Conservation (phyloP, 2,888 invertebrate genomes). For the Elmis aenea region DNA sequence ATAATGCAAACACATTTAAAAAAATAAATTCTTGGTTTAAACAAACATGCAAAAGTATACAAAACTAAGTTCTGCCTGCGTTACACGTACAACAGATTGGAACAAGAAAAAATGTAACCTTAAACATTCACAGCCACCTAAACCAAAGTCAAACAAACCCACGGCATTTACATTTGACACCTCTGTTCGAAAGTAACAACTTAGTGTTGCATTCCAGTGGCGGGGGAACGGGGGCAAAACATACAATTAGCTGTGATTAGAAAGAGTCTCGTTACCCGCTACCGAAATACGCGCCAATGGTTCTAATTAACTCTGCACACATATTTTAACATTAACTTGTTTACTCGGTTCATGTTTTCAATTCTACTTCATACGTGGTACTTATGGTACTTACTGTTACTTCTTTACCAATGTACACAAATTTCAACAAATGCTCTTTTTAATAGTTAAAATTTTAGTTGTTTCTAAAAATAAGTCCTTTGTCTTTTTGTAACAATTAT, state of each 20-base stretch:
- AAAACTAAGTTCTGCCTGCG: no score
- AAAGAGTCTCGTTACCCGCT: conserved; percentile 43
- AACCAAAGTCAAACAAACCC: conserved; percentile 27
- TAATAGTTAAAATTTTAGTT: no score
- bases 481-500: no score
- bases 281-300: conserved; percentile 46
- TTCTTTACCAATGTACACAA: no score
- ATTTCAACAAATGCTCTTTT: no score
- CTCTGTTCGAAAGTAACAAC: conserved; percentile 45
- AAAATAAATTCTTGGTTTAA: conserved; percentile 15
- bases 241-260: conserved; percentile 46
- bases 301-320: conserved; percentile 44
- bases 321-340: conserved; percentile 38
- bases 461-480: no score
- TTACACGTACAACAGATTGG: no score
- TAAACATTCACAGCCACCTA: conserved; percentile 8
- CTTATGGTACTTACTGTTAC: no score
- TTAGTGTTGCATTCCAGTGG: conserved; percentile 43
- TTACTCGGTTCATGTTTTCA: conserved; percentile 22
- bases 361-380: conserved; percentile 7
- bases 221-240: conserved; percentile 33
- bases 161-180: conserved; percentile 46
- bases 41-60: neutral
- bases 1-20: no score
- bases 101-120: no score